phyloP scores from a whole-genome alignment of 1,140 invertebrate genomes.

The Adelges cooleyi region DNA sequence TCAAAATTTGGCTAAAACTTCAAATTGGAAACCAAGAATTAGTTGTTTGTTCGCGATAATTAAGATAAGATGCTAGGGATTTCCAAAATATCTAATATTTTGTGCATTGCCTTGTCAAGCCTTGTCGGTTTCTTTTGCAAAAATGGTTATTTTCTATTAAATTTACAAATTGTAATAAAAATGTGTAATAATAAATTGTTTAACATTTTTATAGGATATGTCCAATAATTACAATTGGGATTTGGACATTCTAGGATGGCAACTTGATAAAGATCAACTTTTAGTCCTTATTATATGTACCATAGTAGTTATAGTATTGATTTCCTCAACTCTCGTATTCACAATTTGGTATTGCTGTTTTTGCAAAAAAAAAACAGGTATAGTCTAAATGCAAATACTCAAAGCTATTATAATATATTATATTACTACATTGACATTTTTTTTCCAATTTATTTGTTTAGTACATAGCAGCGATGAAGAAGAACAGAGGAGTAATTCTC shows the following conservation, averaged over 20 bases:
- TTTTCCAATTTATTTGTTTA: not conserved
- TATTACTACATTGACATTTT: too few species aligned
- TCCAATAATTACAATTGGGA: conserved; percentile 1
- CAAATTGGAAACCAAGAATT: too few species aligned
- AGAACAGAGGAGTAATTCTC: not conserved
- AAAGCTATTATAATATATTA: not conserved
- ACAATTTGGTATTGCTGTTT: conserved; percentile 23
- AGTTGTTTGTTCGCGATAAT: too few species aligned
- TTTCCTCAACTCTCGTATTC: conserved; percentile 1
- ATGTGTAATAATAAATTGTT: too few species aligned
- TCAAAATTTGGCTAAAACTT: too few species aligned
- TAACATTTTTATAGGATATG: conserved; percentile 11
- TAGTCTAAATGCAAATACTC: too few species aligned
- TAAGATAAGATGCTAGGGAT: too few species aligned
- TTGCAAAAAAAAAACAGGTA: conserved; percentile 21
- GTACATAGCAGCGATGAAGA: conserved; percentile 20
- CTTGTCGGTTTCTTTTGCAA: too few species aligned
- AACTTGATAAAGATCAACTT: conserved; percentile 3
- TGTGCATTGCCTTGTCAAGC: too few species aligned
- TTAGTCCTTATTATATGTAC: conserved; percentile 9
- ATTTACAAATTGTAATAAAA: too few species aligned
- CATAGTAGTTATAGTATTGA: conserved; percentile 15
- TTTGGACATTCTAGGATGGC: conserved; percentile 1
- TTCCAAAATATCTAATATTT: too few species aligned
- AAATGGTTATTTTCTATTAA: too few species aligned